These are phyloP conservation scores for Protaetia brevitarsis DNA, from an alignment of 1,140 invertebrate genomes.

Conservation along the genomic window DNA sequence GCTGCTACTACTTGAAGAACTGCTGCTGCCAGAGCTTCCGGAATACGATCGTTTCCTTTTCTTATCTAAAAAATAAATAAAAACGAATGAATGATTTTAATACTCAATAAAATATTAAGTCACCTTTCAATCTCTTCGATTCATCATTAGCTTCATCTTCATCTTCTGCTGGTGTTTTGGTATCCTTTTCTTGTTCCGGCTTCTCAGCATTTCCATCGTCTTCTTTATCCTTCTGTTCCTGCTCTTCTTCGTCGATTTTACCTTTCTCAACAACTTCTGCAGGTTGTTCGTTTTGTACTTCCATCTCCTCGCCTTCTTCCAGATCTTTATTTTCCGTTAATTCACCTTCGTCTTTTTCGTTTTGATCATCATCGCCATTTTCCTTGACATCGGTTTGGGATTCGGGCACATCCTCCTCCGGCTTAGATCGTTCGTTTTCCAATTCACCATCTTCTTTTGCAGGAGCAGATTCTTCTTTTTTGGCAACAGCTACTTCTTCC, in stretches of 20 bases:
- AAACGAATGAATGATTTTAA: background rate
- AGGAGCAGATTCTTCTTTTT: conserved; percentile 38
- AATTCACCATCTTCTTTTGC: conserved; percentile 44
- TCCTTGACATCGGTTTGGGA: conserved; percentile 49
- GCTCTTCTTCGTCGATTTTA: conserved; percentile 39
- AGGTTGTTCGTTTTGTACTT: conserved; percentile 42
- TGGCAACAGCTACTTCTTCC: conserved; percentile 45
- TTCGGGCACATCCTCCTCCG: conserved; percentile 30
- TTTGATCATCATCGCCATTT: conserved; percentile 51
- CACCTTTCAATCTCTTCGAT: conserved; percentile 22
- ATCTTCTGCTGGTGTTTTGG: conserved; percentile 22
- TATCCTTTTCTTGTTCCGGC: conserved; percentile 36
- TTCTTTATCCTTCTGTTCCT: conserved; percentile 37
- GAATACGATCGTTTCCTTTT: conserved; percentile 47
- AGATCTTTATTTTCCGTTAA: conserved; percentile 47
- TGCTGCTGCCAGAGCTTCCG: conserved; percentile 47
- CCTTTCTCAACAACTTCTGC: conserved; percentile 35
- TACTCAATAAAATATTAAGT: background rate
- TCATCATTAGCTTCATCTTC: conserved; percentile 26
- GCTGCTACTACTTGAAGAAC: conserved; percentile 45
- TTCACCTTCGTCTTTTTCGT: conserved; percentile 45
- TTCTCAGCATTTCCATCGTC: conserved; percentile 45
- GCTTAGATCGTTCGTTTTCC: conserved; percentile 32
- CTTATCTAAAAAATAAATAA: conserved; percentile 28
- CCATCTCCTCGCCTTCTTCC: conserved; percentile 40